These are phyloP conservation scores for Berghia stephanieae DNA, from an alignment of 1,140 invertebrate species.

Conservation along the genomic window DNA sequence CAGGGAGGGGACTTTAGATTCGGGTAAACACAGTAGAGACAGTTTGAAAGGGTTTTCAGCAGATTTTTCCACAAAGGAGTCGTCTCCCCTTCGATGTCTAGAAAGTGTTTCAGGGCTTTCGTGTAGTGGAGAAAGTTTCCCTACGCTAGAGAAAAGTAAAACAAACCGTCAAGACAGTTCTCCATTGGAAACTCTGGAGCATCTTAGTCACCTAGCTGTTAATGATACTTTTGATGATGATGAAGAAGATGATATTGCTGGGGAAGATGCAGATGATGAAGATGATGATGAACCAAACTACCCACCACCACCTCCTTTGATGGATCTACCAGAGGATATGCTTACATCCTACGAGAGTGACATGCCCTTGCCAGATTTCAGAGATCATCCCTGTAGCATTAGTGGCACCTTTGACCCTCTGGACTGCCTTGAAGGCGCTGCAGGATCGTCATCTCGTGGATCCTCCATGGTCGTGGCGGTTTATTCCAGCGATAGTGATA, in stretches of 20 bases:
- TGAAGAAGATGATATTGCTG: slow-evolving; percentile 20
- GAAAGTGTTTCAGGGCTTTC: slow-evolving; percentile 37
- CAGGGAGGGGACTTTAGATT: slow-evolving; percentile 49
- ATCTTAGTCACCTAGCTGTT: slow-evolving; percentile 21
- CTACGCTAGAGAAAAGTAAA: not conserved
- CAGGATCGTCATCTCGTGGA: slow-evolving; percentile 36
- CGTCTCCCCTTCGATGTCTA: slow-evolving; percentile 46
- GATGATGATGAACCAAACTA: slow-evolving; percentile 38
- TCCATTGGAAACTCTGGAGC: slow-evolving; percentile 42
- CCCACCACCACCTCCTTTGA: slow-evolving; percentile 37
- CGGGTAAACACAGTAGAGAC: no score
- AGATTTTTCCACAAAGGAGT: no score
- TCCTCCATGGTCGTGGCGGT: slow-evolving; percentile 28
- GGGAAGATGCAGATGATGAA: slow-evolving; percentile 31
- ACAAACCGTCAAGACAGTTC: slow-evolving; percentile 35
- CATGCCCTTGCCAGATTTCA: slow-evolving; percentile 24
- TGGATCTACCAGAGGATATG: slow-evolving; percentile 33
- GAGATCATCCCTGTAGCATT: not conserved
- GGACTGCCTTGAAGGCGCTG: slow-evolving; percentile 45
- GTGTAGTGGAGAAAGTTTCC: slow-evolving; percentile 30
- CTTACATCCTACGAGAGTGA: slow-evolving; percentile 36
- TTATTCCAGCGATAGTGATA: slow-evolving; percentile 5
- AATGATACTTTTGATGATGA: slow-evolving; percentile 34
- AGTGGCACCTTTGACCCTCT: slow-evolving; percentile 38
- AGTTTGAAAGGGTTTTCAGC: no score